phyloP scores from a whole-genome alignment of 2,888 invertebrate genomes.

The Caenorhabditis uteleia region DNA sequence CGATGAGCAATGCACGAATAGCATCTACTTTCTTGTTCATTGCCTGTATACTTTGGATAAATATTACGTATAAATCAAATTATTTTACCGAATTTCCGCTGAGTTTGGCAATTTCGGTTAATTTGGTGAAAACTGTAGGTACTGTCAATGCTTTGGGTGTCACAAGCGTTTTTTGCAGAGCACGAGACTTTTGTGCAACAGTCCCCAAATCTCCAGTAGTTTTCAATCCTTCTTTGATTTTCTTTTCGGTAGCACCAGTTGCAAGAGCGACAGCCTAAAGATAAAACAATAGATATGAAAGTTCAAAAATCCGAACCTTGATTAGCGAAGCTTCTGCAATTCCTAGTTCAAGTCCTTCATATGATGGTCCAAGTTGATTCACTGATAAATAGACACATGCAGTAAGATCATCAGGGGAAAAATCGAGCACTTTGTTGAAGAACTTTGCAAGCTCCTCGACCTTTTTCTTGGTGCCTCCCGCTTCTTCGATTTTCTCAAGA shows the following conservation, averaged over 20 bases:
- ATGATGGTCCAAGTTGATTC: conserved; percentile 94
- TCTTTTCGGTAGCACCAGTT: conserved; percentile 74
- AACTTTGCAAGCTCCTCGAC: conserved; percentile 37
- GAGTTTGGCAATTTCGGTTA: conserved; percentile 86
- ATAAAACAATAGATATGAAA: neutral
- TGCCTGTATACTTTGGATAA: conserved; percentile 64
- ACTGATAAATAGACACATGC: conserved; percentile 90
- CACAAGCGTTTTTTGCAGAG: conserved; percentile 85
- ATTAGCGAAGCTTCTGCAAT: conserved; percentile 91
- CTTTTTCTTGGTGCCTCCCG: conserved; percentile 52
- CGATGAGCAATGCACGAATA: conserved; percentile 89
- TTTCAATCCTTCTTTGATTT: conserved; percentile 80
- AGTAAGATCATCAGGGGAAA: conserved; percentile 87
- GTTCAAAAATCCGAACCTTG: conserved; percentile 76
- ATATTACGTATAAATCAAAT: neutral
- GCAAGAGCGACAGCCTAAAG: conserved; percentile 47
- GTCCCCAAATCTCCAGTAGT: conserved; percentile 82
- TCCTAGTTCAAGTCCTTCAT: conserved; percentile 91
- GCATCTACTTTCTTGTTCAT: conserved; percentile 84
- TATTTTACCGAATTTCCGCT: conserved; percentile 75
- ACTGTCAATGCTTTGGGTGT: conserved; percentile 82
- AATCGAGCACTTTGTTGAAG: conserved; percentile 70
- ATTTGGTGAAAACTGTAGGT: conserved; percentile 80
- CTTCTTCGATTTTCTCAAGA: conserved; percentile 86
- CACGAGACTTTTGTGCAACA: conserved; percentile 63